Base-by-base conservation (phyloP, 2,797 vertebrate genomes). In the Phyllotis vaccarum region DNA sequence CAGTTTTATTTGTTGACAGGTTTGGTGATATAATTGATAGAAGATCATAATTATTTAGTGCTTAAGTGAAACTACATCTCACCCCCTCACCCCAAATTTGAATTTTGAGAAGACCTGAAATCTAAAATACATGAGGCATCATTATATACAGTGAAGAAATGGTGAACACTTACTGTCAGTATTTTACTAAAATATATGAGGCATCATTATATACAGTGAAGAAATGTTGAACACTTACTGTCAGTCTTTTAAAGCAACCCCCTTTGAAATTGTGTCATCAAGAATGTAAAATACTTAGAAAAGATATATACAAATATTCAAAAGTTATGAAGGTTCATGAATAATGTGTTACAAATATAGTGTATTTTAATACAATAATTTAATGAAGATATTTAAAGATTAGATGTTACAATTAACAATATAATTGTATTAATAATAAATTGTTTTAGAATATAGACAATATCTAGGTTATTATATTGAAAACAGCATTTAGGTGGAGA, bases 61-160 rank as follows among this genome's bases (percentile, higher is more conserved):
- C 68, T 54, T 68, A 43, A 31, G 40, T 24, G 27, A 43, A 80
- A 68, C 27, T 68, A 37, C 40, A 64, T 22, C 21, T 78, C 31
- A 49, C 27, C 2, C 6, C 49, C 43, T 66, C 11, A 2, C 0
- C 22, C 1, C 0, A 76, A 75, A 86, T 6, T 19, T 31, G 13
- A 87, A 7, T 60, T 64, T 79, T 56, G 19, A 12, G 6, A 17
- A 86, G 19, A 93, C 37, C 1, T 83, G 46, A 19, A 34, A 89
- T 93, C 13, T 72, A n/a, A 68, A 76, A 9, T 29, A 0, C 62
- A 52, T 12, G 13, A 78, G 2, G 1, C 29, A 85, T 2, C 9
- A 95, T 74, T 64, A 29, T 16, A 40, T 0, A 22, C 3, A n/a
- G 4, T 34, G 6, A 54, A 80, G 17, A 2, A 85, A 76, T 0